Conservation (phyloP, 1,140 invertebrate species). For the Trichonephila clavipes region DNA sequence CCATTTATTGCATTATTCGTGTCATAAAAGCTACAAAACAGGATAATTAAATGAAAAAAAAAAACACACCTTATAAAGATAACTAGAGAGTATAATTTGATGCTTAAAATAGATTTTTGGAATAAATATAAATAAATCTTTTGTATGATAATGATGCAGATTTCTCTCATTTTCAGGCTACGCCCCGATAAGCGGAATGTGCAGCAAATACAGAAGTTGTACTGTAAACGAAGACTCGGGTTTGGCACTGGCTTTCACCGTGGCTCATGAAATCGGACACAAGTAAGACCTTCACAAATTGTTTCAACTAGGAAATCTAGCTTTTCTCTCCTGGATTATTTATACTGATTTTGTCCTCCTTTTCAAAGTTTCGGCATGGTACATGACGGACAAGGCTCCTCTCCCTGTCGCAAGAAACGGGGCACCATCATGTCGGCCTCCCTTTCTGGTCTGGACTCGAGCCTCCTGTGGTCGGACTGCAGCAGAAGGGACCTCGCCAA, state of each 20-base stretch:
- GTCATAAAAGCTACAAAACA: too few relatives aligned
- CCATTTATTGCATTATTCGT: too few relatives aligned
- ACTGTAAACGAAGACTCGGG: conserved; percentile 96
- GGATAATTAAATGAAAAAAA: too few relatives aligned
- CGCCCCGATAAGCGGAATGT: conserved; percentile 77
- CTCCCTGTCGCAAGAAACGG: conserved; percentile 87
- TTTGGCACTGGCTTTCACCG: conserved; percentile 92
- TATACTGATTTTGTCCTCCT: background rate
- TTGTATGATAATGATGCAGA: background rate
- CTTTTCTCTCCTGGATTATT: too few relatives aligned
- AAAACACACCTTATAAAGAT: too few relatives aligned
- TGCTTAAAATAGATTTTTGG: too few relatives aligned
- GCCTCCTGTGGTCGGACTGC: conserved; percentile 92
- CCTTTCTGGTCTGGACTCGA: conserved; percentile 88
- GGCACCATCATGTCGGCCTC: conserved; percentile 92
- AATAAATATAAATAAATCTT: too few relatives aligned
- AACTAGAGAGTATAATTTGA: too few relatives aligned
- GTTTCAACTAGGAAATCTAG: background rate
- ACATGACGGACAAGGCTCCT: conserved; percentile 89
- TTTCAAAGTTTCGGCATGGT: conserved; percentile 91
- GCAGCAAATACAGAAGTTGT: conserved; percentile 85
- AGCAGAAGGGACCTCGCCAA: conserved; percentile 91
- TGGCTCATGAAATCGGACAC: conserved; percentile 94
- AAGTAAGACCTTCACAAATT: conserved; percentile 84
- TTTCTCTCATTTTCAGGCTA: conserved; percentile 69